Evolutionary conservation across 2,797 vertebrate species (phyloP).

Genomic region (Eidolon dupreanum): DNA sequence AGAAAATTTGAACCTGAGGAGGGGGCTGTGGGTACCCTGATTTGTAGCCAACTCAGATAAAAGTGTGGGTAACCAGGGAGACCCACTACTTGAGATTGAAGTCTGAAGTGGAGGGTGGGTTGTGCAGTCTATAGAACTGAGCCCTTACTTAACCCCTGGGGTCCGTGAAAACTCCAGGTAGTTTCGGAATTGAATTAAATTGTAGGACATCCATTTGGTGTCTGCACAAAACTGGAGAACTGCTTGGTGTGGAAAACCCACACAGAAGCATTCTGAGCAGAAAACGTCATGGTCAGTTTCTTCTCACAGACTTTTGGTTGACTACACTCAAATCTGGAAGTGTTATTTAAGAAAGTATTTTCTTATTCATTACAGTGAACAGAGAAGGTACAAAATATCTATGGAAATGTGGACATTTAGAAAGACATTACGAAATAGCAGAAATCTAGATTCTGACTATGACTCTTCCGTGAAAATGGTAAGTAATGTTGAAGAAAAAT

Average conservation of each 20-base stretch:
- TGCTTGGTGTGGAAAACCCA: neutral
- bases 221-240: neutral
- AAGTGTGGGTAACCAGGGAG: neutral
- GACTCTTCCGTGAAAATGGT: too few relatives aligned
- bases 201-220: neutral
- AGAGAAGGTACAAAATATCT: too few relatives aligned
- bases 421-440: too few relatives aligned
- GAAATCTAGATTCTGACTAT: too few relatives aligned
- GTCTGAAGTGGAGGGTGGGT: neutral
- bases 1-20: neutral
- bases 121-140: neutral
- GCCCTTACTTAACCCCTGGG: neutral
- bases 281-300: neutral
- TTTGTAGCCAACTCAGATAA: neutral
- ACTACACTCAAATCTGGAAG: neutral
- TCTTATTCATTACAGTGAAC: too few relatives aligned
- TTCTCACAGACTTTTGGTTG: neutral
- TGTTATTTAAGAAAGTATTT: neutral
- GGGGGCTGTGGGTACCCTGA: neutral
- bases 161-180: neutral
- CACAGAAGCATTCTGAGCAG: neutral
- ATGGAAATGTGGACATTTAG: too few relatives aligned
- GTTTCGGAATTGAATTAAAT: neutral
- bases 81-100: neutral
- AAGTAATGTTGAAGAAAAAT: too few relatives aligned